Base-by-base conservation (phyloP, 2,113 vertebrate genomes). In the Peromyscus californicus region DNA sequence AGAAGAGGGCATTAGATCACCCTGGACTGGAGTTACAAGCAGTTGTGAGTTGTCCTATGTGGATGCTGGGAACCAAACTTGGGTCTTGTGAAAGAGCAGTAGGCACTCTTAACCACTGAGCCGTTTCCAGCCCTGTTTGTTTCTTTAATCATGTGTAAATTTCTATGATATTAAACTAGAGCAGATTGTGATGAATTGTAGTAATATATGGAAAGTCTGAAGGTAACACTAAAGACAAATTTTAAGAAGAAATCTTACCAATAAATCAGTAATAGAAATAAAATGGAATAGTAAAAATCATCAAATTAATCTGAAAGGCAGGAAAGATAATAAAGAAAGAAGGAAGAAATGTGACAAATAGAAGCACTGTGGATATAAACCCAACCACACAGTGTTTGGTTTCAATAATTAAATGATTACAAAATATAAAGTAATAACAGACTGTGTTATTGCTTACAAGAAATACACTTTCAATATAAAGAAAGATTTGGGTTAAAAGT, bases 401-500 rank as follows among this genome's bases (percentile, higher is more conserved):
- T 45, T 31, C 31, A 95, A 57, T 83, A 78, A 91, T 91, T 89
- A 93, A 69, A 51, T 29, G 86, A 85, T 86, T 69, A n/a, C 76
- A 91, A 85, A 61, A n/a, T 78, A 29, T 63, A 90, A 87, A 82
- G 70, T 51, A 89, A 72, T 1, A 79, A 82, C 22, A 31, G 75
- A 63, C 31, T 80, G 87, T 48, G 7, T 76, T 69, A 76, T 24
- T 59, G 26, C 67, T 85, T 92, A 92, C 19, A 92, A 63, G 85
- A 88, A 95, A 78, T 67, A 88, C 33, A 78, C 22, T 94, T 94
- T 90, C 26, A 67, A 15, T 67, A 22, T 91, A 65, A 90, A 80
- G 22, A 48, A 15, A 89, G 72, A 59, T 29, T 15, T 63, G 4
- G 4, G 15, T 29, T 42, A 13, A 92, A 90, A 75, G 57, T 22